Evolutionary conservation across 1,140 invertebrate genomes (phyloP).

Genomic region (Drosophila asahinai): DNA sequence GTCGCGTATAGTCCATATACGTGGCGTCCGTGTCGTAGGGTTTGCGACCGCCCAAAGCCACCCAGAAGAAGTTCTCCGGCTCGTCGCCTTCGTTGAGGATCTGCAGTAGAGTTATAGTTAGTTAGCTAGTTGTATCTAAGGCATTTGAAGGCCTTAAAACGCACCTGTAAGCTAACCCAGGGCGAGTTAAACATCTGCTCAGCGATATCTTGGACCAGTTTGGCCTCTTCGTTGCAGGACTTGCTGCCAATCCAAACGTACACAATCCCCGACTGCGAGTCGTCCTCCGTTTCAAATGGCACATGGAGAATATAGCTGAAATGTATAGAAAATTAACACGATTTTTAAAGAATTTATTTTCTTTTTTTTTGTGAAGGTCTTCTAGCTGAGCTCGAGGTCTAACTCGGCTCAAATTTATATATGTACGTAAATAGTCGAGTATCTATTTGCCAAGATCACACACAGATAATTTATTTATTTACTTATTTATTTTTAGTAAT

Average conservation of each 20-base stretch:
- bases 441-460: too few relatives aligned
- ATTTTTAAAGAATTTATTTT: too few relatives aligned
- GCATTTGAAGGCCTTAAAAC: neutral
- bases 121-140: too few relatives aligned
- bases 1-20: conserved; percentile 96
- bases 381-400: too few relatives aligned
- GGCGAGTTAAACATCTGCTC: conserved; percentile 97
- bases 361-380: too few relatives aligned
- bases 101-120: conserved; percentile 69
- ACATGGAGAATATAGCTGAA: conserved; percentile 97
- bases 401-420: too few relatives aligned
- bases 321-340: too few relatives aligned
- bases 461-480: too few relatives aligned
- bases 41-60: conserved; percentile 96
- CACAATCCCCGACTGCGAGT: conserved; percentile 95
- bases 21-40: conserved; percentile 96
- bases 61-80: conserved; percentile 99
- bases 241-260: conserved; percentile 99
- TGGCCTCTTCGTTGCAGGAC: conserved; percentile 94
- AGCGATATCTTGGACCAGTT: conserved; percentile 96
- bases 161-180: conserved; percentile 92
- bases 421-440: too few relatives aligned
- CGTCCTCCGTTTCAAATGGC: conserved; percentile 96
- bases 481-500: too few relatives aligned
- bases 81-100: conserved; percentile 98